phyloP scores from a whole-genome alignment of 2,888 invertebrate genomes.

The Tinea pellionella region DNA sequence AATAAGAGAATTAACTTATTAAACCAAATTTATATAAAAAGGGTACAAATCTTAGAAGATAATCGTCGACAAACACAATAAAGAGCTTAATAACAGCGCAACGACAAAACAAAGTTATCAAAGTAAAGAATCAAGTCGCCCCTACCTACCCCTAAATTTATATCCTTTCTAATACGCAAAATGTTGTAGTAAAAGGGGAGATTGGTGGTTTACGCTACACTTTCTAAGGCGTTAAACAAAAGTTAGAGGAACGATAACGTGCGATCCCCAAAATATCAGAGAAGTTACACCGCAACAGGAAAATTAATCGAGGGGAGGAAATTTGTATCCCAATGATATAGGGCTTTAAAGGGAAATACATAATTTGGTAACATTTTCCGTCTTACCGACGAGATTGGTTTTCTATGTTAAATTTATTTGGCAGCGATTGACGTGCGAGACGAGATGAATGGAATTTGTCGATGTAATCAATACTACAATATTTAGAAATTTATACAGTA shows the following conservation, averaged over 20 bases:
- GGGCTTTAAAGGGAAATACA: constrained; percentile 6
- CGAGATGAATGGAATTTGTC: not conserved
- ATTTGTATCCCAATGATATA: constrained; percentile 8
- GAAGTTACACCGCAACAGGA: not conserved
- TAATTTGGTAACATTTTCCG: constrained; percentile 10
- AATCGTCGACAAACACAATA: not conserved
- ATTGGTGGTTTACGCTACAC: constrained; percentile 47
- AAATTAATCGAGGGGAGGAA: constrained; percentile 9
- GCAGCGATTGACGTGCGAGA: not conserved
- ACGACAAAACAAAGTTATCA: constrained; percentile 48
- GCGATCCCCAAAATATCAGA: constrained; percentile 12
- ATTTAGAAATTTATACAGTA: no score
- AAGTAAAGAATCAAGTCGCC: constrained; percentile 49
- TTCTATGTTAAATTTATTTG: not conserved
- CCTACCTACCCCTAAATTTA: constrained; percentile 34
- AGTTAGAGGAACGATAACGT: constrained; percentile 49
- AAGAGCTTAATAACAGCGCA: not conserved
- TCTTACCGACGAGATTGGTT: not conserved
- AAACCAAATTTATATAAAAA: no score
- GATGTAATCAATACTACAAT: not conserved
- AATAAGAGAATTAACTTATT: no score
- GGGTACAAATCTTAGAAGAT: not conserved
- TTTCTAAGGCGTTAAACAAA: constrained; percentile 62
- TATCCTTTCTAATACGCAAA: constrained; percentile 12
- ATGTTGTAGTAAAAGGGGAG: constrained; percentile 13